phyloP scores from a whole-genome alignment of 2,113 vertebrate genomes.

The Mola mola region DNA sequence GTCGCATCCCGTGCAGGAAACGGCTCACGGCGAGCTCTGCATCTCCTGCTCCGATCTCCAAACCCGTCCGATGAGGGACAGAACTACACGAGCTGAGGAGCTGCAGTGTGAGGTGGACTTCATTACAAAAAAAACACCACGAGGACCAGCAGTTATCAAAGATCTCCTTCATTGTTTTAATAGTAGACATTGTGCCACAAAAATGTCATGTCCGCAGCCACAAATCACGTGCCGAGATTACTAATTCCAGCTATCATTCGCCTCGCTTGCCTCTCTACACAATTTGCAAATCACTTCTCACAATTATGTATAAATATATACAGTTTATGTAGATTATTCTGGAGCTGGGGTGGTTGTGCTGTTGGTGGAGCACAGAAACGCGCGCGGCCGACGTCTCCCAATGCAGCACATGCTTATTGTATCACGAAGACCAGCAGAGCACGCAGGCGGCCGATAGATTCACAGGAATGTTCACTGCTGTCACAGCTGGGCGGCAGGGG shows the following conservation, averaged over 20 bases:
- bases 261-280: constrained; percentile 54
- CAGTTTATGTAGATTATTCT: constrained; percentile 70
- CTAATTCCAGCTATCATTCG: constrained; percentile 48
- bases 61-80: no score
- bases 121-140: background rate
- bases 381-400: constrained; percentile 34
- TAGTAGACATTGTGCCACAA: constrained; percentile 73
- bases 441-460: constrained; percentile 13
- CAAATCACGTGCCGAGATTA: constrained; percentile 60
- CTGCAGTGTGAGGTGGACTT: background rate
- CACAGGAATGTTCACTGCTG: constrained; percentile 61
- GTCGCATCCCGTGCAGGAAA: no score
- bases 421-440: constrained; percentile 10
- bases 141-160: constrained; percentile 71
- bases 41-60: no score
- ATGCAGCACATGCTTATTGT: constrained; percentile 63
- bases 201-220: constrained; percentile 68
- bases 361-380: constrained; percentile 43
- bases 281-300: constrained; percentile 60
- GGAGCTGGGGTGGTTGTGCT: constrained; percentile 52
- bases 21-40: no score
- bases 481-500: background rate
- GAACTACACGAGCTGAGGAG: background rate
- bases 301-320: constrained; percentile 79
- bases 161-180: constrained; percentile 79